These are phyloP conservation scores for Folsomia candida DNA, from an alignment of 2,888 invertebrate species.

Conservation along the genomic window DNA sequence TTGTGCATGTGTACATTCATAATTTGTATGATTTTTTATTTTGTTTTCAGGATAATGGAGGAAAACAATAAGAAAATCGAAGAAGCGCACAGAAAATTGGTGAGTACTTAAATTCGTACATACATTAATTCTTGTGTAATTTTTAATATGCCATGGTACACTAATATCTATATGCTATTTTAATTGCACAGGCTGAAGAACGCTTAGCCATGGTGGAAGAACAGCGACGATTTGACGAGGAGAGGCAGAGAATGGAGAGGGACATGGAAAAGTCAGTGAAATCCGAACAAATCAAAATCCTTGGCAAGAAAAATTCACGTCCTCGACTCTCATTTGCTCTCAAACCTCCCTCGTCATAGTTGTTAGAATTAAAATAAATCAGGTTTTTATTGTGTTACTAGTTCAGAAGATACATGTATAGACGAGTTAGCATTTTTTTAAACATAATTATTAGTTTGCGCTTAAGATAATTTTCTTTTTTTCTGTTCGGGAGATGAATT, in stretches of 20 bases:
- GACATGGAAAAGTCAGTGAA: conserved; percentile 88
- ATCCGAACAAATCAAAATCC: conserved; percentile 94
- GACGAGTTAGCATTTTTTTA: too few species aligned
- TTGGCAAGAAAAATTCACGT: conserved; percentile 94
- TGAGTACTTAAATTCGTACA: conserved; percentile 58
- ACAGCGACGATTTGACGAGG: conserved; percentile 92
- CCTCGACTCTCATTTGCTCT: conserved; percentile 90
- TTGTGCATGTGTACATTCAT: too few species aligned
- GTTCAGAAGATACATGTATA: too few species aligned
- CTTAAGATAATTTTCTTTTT: too few species aligned
- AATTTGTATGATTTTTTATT: too few species aligned
- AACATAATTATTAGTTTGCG: too few species aligned
- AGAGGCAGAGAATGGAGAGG: conserved; percentile 85
- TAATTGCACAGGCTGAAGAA: conserved; percentile 83
- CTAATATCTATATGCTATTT: conserved; percentile 4
- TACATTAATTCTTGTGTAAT: background rate
- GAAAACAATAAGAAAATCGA: conserved; percentile 97
- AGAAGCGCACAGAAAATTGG: conserved; percentile 94
- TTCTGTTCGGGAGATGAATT: too few species aligned
- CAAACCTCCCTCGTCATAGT: conserved; percentile 61
- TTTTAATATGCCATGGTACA: background rate
- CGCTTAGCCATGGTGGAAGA: conserved; percentile 94
- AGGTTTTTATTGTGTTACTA: too few species aligned
- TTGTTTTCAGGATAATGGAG: conserved; percentile 93
- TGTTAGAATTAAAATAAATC: too few species aligned